Evolutionary conservation across 2,113 vertebrate species (phyloP).

Genomic region (Engraulis encrasicolus): DNA sequence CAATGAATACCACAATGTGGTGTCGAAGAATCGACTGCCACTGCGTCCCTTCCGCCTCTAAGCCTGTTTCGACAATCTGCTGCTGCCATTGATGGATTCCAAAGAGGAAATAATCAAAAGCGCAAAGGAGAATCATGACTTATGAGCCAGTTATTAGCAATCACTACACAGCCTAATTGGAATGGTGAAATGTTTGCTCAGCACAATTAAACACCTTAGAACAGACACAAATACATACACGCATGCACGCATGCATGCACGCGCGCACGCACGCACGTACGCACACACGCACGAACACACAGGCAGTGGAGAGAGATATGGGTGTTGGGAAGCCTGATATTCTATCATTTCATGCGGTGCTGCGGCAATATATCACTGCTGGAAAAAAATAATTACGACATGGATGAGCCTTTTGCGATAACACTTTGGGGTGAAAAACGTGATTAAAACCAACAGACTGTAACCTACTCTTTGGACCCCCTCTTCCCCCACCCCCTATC

Average conservation of each 20-base stretch:
- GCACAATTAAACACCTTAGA: not conserved
- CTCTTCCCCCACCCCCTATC: too few species aligned
- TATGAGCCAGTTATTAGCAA: not conserved
- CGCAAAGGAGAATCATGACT: not conserved
- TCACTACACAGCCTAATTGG: not conserved
- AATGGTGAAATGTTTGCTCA: conserved; percentile 9
- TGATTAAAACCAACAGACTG: too few species aligned
- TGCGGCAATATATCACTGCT: too few species aligned
- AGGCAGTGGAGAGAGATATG: not conserved
- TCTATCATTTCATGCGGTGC: not conserved
- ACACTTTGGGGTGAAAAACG: too few species aligned
- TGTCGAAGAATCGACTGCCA: not conserved
- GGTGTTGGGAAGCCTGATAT: not conserved
- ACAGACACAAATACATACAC: conserved; percentile 17
- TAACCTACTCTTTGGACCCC: too few species aligned
- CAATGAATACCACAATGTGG: not conserved
- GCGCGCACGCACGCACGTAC: conserved; percentile 10
- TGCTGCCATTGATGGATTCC: not conserved
- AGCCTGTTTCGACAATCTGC: not conserved
- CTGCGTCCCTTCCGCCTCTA: not conserved
- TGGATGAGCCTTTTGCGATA: too few species aligned
- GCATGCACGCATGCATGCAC: conserved; percentile 13
- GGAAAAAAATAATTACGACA: too few species aligned
- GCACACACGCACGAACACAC: not conserved
- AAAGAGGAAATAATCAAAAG: not conserved